Base-by-base conservation (phyloP, 2,797 vertebrate genomes). In the Sebastes miniatus region DNA sequence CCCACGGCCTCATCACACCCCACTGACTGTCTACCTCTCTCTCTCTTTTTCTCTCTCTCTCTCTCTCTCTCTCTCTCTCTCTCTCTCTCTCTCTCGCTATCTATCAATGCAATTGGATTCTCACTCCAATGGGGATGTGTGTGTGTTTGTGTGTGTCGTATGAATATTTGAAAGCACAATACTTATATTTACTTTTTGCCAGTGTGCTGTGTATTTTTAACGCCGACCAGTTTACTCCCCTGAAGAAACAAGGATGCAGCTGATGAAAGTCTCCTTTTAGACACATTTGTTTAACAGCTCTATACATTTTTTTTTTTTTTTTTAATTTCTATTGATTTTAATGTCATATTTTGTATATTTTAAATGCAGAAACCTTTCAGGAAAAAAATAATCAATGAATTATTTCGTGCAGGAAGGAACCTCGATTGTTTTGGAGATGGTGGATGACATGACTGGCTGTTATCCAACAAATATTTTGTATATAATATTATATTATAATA, bases 1-100 rank as follows among this genome's bases (percentile, higher is more conserved):
- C 79, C 58, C 80, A 59, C 36, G 27, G 77, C 69, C 76, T 82
- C 64, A 76, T 52, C 20, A 11, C 66, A 54, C 64, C 71, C 66
- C 34, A 63, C 14, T 47, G 27, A 69, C 64, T 73, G 47, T 73
- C 1, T 47, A 6, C 6, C 34, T n/a, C 29, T 61, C 67, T 25
- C 43, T 52, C 27, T 11, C 57, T 69, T 59, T 50, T 31, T 80
- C 70, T 77, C 2, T 76, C 70, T 66, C 27, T 18, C 7, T 27
- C 27, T 31, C 32, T 32, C 32, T 9, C 8, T 34, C 61, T 77
- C 32, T 32, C 32, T 32, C 8, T 34, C 61, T 80, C 70, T 77
- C 2, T 77, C 70, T 66, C n/a, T n/a, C n/a, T n/a, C n/a, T n/a
- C n/a, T n/a, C n/a, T n/a, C n/a, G n/a, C n/a, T n/a, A 18, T 84